These are phyloP conservation scores for Rotaria macrura DNA, from an alignment of 2,888 invertebrate species.

Conservation along the genomic window DNA sequence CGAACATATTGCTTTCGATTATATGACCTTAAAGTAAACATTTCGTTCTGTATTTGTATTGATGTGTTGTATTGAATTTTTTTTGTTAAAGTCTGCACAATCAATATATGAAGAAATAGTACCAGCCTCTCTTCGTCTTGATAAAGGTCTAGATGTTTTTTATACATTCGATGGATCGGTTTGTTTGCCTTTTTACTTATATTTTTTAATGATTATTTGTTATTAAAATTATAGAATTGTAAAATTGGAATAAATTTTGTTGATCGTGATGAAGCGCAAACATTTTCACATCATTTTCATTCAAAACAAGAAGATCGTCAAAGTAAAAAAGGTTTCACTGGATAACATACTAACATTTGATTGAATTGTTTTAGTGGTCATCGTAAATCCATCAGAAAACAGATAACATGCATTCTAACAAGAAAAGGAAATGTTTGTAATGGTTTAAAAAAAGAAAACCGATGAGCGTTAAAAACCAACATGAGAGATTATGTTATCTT, in stretches of 20 bases:
- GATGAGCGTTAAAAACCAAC: no score
- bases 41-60: neutral
- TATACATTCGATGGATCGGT: conserved; percentile 14
- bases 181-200: neutral
- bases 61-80: neutral
- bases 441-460: no score
- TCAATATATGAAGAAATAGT: neutral
- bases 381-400: no score
- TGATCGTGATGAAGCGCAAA: conserved; percentile 7
- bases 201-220: no score
- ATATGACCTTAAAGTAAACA: neutral
- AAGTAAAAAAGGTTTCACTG: neutral
- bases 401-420: no score
- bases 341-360: no score
- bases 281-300: conserved; percentile 14
- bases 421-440: no score
- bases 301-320: conserved; percentile 6
- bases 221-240: neutral
- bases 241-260: conserved; percentile 15
- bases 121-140: neutral
- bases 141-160: neutral
- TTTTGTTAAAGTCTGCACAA: neutral
- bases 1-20: conserved; percentile 18
- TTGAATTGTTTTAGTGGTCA: no score
- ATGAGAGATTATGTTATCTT: no score